Conservation (phyloP, 1,140 invertebrate species). For the Diabrotica undecimpunctata region DNA sequence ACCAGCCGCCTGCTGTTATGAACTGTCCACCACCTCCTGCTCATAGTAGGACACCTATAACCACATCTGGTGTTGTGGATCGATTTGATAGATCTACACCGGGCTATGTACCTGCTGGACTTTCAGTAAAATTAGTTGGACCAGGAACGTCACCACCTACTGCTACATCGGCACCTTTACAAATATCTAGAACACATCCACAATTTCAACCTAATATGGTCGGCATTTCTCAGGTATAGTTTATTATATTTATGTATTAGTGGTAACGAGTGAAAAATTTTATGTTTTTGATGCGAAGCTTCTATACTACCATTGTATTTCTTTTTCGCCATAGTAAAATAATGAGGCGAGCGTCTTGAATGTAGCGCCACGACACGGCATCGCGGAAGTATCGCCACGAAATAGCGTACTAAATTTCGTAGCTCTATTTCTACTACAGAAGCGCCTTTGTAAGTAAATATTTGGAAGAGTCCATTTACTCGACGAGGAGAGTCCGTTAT, state of each 20-base stretch:
- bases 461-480: too few relatives aligned
- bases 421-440: too few relatives aligned
- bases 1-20: constrained; percentile 42
- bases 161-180: constrained; percentile 52
- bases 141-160: constrained; percentile 52
- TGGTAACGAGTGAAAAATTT: too few relatives aligned
- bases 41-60: constrained; percentile 49
- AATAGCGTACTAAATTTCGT: too few relatives aligned
- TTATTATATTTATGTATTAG: too few relatives aligned
- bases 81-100: constrained; percentile 12
- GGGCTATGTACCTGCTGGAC: constrained; percentile 46
- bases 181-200: constrained; percentile 49
- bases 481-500: too few relatives aligned
- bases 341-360: too few relatives aligned
- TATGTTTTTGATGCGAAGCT: too few relatives aligned
- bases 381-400: too few relatives aligned
- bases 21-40: constrained; percentile 55
- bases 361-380: too few relatives aligned
- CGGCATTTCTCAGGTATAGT: constrained; percentile 45
- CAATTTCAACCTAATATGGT: constrained; percentile 47
- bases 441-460: too few relatives aligned
- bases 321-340: too few relatives aligned
- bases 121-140: constrained; percentile 45
- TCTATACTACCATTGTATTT: not conserved
- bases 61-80: constrained; percentile 26